These are phyloP conservation scores for Elmis aenea DNA, from an alignment of 2,888 invertebrate genomes.

Conservation along the genomic window DNA sequence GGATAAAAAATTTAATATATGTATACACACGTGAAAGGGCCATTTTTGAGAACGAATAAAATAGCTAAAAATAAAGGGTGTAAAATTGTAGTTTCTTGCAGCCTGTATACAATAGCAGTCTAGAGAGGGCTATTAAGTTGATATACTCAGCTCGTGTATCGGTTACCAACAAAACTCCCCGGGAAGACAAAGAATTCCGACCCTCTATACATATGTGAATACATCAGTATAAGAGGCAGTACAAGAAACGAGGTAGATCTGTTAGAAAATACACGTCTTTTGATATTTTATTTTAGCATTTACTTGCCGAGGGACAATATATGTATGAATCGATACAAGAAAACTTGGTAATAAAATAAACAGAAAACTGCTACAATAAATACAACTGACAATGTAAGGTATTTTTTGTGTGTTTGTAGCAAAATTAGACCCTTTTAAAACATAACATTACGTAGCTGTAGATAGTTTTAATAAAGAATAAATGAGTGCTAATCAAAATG, in stretches of 20 bases:
- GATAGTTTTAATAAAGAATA: no score
- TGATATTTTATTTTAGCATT: background rate
- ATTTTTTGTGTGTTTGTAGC: no score
- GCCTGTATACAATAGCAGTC: constrained; percentile 24
- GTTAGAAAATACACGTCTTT: constrained; percentile 2
- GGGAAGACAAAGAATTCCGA: constrained; percentile 21
- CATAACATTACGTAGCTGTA: no score
- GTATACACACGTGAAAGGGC: no score
- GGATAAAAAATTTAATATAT: no score
- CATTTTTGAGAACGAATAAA: constrained; percentile 11
- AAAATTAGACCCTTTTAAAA: no score
- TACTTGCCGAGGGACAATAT: no score
- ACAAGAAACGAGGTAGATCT: constrained; percentile 7
- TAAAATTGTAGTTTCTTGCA: constrained; percentile 15
- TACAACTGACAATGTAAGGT: no score
- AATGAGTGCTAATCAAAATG: no score
- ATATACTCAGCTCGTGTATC: constrained; percentile 23
- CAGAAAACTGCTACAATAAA: no score
- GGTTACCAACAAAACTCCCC: constrained; percentile 20
- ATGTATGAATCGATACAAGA: no score
- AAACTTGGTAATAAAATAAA: no score
- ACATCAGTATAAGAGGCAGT: constrained; percentile 15
- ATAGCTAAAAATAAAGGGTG: constrained; percentile 10
- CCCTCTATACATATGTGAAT: constrained; percentile 23
- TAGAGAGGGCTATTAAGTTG: constrained; percentile 25